Evolutionary conservation across 2,888 invertebrate species (phyloP).

Genomic region (Amblyjoppa fuscipennis): DNA sequence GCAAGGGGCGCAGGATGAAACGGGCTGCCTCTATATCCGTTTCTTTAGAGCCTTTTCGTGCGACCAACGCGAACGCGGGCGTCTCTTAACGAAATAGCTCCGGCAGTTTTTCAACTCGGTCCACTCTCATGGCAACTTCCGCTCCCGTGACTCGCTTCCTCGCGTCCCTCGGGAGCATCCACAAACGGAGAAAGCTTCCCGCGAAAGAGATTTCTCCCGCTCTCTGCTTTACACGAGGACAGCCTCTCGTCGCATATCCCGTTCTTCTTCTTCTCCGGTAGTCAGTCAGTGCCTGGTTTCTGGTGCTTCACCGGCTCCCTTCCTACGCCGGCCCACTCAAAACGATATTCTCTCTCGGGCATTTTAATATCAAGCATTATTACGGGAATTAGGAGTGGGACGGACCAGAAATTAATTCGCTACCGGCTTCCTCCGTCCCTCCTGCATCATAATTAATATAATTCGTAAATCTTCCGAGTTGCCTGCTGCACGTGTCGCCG

Average conservation of each 20-base stretch:
- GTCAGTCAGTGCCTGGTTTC: constrained; percentile 24
- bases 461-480: constrained; percentile 51
- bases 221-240: constrained; percentile 37
- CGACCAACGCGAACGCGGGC: constrained; percentile 32
- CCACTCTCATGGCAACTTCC: constrained; percentile 62
- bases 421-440: constrained; percentile 12
- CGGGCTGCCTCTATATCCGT: constrained; percentile 18
- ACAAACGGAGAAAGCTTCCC: constrained; percentile 46
- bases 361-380: constrained; percentile 66
- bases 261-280: constrained; percentile 21
- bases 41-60: constrained; percentile 41
- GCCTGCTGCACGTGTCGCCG: constrained; percentile 44
- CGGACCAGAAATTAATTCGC: constrained; percentile 55
- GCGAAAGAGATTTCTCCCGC: constrained; percentile 63
- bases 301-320: constrained; percentile 18
- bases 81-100: constrained; percentile 65
- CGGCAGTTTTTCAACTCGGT: constrained; percentile 66
- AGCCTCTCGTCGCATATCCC: constrained; percentile 30
- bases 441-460: constrained; percentile 63
- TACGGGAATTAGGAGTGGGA: constrained; percentile 38
- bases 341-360: constrained; percentile 51
- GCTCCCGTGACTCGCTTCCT: constrained; percentile 48
- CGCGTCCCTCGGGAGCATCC: constrained; percentile 50
- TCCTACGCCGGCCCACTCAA: constrained; percentile 43
- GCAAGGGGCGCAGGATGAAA: neutral